These are phyloP conservation scores for Oreohelix idahoensis DNA, from an alignment of 1,140 invertebrate species.

Conservation along the genomic window DNA sequence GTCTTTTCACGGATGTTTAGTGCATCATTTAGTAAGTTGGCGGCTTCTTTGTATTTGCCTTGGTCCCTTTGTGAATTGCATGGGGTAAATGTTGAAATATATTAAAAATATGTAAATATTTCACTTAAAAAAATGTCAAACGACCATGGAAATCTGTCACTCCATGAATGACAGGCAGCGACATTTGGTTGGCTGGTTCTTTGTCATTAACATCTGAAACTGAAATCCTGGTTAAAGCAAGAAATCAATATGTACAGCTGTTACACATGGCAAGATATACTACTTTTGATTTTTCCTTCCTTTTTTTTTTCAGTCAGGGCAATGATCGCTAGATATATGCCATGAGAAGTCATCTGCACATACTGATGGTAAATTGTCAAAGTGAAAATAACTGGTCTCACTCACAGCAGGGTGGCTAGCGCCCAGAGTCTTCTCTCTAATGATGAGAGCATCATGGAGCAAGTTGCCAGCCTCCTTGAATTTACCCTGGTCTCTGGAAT, in stretches of 20 bases:
- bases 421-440: conserved; percentile 97
- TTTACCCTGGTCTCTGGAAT: conserved; percentile 89
- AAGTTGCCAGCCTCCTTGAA: conserved; percentile 99
- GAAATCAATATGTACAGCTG: background rate
- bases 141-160: background rate
- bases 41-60: conserved; percentile 99
- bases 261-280: background rate
- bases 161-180: background rate
- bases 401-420: conserved; percentile 97
- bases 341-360: background rate
- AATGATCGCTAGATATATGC: background rate
- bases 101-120: background rate
- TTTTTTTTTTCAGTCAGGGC: background rate
- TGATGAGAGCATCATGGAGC: conserved; percentile 96
- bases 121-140: background rate
- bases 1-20: conserved; percentile 98
- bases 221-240: background rate
- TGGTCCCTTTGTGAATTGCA: conserved; percentile 78
- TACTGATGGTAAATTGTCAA: background rate
- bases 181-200: background rate
- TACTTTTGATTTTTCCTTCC: background rate
- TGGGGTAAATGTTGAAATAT: background rate
- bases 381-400: conserved; percentile 40
- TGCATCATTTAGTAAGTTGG: conserved; percentile 98
- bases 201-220: background rate